Evolutionary conservation across 2,888 invertebrate genomes (phyloP).

Genomic region (Bombylius discolor): DNA sequence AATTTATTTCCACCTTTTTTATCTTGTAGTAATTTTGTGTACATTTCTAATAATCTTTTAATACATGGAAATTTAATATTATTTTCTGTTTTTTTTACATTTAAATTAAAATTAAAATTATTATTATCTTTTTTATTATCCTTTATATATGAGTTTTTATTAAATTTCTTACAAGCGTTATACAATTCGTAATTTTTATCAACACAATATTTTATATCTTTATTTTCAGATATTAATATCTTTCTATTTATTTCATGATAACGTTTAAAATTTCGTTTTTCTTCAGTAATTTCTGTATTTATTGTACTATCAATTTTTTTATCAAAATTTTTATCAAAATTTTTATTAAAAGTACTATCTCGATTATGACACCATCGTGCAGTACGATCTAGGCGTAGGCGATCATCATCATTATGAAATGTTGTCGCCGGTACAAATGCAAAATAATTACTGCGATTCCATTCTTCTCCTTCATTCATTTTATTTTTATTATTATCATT

Average conservation of each 20-base stretch:
- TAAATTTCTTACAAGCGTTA: background rate
- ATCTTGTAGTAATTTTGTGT: conserved; percentile 16
- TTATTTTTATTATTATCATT: conserved; percentile 17
- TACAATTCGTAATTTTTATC: background rate
- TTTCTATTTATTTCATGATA: background rate
- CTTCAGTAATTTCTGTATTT: background rate
- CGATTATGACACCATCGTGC: background rate
- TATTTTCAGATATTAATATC: background rate
- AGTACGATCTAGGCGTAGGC: background rate
- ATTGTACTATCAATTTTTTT: too few species aligned
- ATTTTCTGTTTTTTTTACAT: background rate
- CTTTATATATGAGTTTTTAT: too few species aligned
- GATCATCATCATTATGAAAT: background rate
- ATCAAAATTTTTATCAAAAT: background rate
- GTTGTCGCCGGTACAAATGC: conserved; percentile 17
- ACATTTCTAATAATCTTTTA: conserved; percentile 18
- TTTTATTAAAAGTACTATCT: background rate
- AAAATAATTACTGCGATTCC: conserved; percentile 18
- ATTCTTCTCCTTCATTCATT: conserved; percentile 13
- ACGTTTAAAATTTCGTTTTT: background rate
- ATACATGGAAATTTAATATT: conserved; percentile 17
- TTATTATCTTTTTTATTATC: too few species aligned
- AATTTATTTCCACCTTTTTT: conserved; percentile 12
- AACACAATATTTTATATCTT: background rate
- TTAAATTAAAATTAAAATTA: background rate